Conservation (phyloP, 37 sponge, comb jelly and placozoan genomes). For the Ianthella basta region DNA sequence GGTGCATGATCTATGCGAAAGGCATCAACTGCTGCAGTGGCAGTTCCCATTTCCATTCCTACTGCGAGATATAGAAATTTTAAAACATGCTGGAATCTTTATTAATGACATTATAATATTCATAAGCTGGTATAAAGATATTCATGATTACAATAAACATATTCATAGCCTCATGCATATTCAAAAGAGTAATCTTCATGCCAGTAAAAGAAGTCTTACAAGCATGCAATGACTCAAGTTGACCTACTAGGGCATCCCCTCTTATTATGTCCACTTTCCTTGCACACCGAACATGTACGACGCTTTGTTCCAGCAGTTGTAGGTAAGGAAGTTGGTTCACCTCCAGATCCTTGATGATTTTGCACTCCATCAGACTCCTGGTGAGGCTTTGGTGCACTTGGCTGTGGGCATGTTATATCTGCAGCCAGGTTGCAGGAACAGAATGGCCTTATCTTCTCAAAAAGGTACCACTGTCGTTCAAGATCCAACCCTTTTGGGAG, state of each 20-base stretch:
- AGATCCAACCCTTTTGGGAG: not conserved
- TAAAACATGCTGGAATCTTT: too few species aligned
- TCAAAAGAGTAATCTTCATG: not conserved
- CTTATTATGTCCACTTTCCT: too few species aligned
- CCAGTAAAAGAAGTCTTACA: not conserved
- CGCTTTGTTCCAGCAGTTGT: too few species aligned
- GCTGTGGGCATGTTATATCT: constrained; percentile 8
- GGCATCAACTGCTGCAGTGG: too few species aligned
- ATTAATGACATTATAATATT: constrained; percentile 13
- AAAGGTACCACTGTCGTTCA: constrained; percentile 10
- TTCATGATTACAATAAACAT: not conserved
- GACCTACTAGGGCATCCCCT: too few species aligned
- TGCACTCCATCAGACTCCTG: too few species aligned
- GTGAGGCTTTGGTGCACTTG: not conserved
- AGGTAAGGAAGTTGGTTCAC: too few species aligned
- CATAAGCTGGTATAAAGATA: not conserved
- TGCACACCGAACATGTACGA: too few species aligned
- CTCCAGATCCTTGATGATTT: too few species aligned
- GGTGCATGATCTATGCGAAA: too few species aligned
- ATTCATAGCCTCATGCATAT: not conserved
- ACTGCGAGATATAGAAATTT: too few species aligned
- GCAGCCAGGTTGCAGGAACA: not conserved
- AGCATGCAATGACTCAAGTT: not conserved
- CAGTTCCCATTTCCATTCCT: too few species aligned
- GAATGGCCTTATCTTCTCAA: constrained; percentile 25